Evolutionary conservation across 2,797 vertebrate species (phyloP), one percentile per base, ranked within the genome.

Genomic region (Craterocephalus amniculus): DNA sequence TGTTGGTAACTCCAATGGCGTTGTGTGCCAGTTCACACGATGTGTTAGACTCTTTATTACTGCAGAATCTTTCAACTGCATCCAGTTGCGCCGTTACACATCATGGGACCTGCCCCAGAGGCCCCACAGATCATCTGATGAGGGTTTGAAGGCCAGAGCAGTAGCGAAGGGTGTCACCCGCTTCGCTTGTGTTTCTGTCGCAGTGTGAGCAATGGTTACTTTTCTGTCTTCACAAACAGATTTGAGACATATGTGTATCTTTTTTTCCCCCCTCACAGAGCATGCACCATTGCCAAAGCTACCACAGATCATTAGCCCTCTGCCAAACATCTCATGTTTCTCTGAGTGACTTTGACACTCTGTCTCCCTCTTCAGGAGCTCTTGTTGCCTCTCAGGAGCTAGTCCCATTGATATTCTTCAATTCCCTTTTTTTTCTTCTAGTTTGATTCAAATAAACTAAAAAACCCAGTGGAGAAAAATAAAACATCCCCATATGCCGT

Each of bases 351-450:
- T 81, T 78, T 85, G 81, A 83, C 89, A 91, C 91, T 93, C 83
- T 93, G 89, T 80, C 91, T 85, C 94, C 94, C 91, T 89, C 93
- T 89, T 83, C 85, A 95, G 94, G 92, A 72, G 7, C 55, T 52
- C 74, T 43, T 18, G 36, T 40, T 20, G 2, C 16, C 62, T 65
- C 69, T 65, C 67, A 32, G 52, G 67, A 77, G 59, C 67, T 74
- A 32, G 27, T 32, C 3, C 20, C 20, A 1, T 22, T 67, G 34
- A 70, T 58, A 11, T 59, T 72, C 13, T 22, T 38, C 22, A 59
- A 29, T 29, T 27, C n/a, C 34, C 63, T 48, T 38, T 18, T 31
- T 49, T 59, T 11, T 27, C 20, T 51, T 38, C 32, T 52, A 34
- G 31, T 63, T 32, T n/a, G 34, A 58, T 31, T 69, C 16, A 63